Evolutionary conservation across 2,113 vertebrate species (phyloP).

Genomic region (Clarias magur): DNA sequence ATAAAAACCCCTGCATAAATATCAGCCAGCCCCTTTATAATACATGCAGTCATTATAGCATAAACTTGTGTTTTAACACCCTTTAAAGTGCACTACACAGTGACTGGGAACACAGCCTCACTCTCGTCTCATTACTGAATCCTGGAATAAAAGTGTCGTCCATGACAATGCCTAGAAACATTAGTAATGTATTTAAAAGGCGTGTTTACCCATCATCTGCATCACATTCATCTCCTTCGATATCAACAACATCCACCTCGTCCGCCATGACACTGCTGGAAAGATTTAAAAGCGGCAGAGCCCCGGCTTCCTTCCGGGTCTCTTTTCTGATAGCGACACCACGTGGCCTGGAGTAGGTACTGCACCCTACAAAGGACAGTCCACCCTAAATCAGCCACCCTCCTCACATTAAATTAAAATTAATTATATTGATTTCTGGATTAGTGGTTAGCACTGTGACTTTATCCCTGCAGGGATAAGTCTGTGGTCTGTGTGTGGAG

Average conservation of each 20-base stretch:
- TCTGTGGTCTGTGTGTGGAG: too few species aligned
- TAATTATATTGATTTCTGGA: too few species aligned
- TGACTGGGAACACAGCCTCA: not conserved
- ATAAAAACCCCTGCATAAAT: not conserved
- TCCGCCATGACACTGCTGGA: conserved; percentile 71
- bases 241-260: conserved; percentile 86
- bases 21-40: not conserved
- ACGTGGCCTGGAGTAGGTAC: not conserved
- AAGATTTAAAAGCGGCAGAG: not conserved
- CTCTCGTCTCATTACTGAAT: not conserved
- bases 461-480: too few species aligned
- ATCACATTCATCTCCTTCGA: conserved; percentile 84
- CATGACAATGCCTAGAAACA: not conserved
- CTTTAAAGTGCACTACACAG: not conserved
- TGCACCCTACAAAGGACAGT: not conserved
- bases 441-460: too few species aligned
- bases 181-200: not conserved
- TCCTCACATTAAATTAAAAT: too few species aligned
- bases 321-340: conserved; percentile 27
- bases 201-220: conserved; percentile 55
- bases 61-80: not conserved
- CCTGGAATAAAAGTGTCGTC: not conserved
- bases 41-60: not conserved
- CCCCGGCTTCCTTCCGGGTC: not conserved
- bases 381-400: too few species aligned